Evolutionary conservation across 1,140 invertebrate genomes (phyloP).

Genomic region (Propsilocerus akamusi): DNA sequence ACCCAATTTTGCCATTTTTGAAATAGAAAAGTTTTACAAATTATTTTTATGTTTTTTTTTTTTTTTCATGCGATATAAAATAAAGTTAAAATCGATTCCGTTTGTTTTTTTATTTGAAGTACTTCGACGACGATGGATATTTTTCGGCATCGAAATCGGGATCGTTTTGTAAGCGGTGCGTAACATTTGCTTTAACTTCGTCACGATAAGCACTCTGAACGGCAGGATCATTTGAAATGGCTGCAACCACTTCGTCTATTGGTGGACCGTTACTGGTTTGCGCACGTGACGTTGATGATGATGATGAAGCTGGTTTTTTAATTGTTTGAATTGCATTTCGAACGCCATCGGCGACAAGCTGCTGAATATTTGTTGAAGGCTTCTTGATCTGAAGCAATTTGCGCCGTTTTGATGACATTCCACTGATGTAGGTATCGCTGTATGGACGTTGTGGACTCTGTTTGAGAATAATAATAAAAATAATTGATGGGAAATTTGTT

Average conservation of each 20-base stretch:
- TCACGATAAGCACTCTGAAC: constrained; percentile 17
- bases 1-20: no score
- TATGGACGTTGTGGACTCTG: constrained; percentile 30
- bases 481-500: background rate
- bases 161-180: constrained; percentile 19
- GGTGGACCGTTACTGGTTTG: constrained; percentile 11
- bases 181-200: constrained; percentile 14
- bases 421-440: constrained; percentile 66
- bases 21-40: no score
- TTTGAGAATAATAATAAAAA: constrained; percentile 2
- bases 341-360: constrained; percentile 27
- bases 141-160: constrained; percentile 17
- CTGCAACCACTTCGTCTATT: constrained; percentile 12
- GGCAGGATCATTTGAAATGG: constrained; percentile 16
- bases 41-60: no score
- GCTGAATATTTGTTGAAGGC: constrained; percentile 22
- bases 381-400: constrained; percentile 38
- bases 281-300: constrained; percentile 23
- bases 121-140: constrained; percentile 23
- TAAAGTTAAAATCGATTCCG: no score
- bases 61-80: no score
- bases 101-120: constrained; percentile 18
- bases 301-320: constrained; percentile 15
- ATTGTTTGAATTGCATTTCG: constrained; percentile 26
- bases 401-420: constrained; percentile 61